These are phyloP conservation scores for Tachina grossa DNA, from an alignment of 2,888 invertebrate species.

Conservation along the genomic window DNA sequence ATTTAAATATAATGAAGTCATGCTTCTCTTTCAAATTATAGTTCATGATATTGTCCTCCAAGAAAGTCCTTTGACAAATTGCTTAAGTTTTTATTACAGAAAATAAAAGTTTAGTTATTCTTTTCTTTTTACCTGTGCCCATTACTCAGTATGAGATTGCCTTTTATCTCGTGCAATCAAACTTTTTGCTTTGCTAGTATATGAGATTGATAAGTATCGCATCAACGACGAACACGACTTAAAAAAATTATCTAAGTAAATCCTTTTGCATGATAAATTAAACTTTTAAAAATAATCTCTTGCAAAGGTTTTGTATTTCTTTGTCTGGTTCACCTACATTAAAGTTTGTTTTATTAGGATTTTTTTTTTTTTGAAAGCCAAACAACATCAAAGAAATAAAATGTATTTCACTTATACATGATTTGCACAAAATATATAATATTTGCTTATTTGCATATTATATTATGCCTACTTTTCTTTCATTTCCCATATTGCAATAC, in stretches of 20 bases:
- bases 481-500: slow-evolving; percentile 4
- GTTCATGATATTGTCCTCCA: too few species aligned
- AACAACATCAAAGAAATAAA: slow-evolving; percentile 22
- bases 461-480: slow-evolving; percentile 10
- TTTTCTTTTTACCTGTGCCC: not conserved
- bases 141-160: not conserved
- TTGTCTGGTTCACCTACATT: not conserved
- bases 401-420: not conserved
- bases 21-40: too few species aligned
- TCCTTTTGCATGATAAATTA: slow-evolving; percentile 13
- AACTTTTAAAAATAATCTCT: slow-evolving; percentile 22
- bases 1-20: too few species aligned
- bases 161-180: slow-evolving; percentile 7
- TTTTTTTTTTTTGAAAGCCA: not conserved
- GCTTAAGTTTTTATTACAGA: too few species aligned
- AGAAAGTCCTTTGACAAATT: too few species aligned
- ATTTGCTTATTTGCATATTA: slow-evolving; percentile 27
- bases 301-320: slow-evolving; percentile 2
- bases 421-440: slow-evolving; percentile 4
- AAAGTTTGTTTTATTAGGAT: not conserved
- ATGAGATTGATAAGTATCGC: not conserved
- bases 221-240: not conserved
- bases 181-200: not conserved
- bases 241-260: not conserved
- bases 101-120: too few species aligned